These are phyloP conservation scores for Rapana venosa DNA, from an alignment of 2,888 invertebrate species.

Conservation along the genomic window DNA sequence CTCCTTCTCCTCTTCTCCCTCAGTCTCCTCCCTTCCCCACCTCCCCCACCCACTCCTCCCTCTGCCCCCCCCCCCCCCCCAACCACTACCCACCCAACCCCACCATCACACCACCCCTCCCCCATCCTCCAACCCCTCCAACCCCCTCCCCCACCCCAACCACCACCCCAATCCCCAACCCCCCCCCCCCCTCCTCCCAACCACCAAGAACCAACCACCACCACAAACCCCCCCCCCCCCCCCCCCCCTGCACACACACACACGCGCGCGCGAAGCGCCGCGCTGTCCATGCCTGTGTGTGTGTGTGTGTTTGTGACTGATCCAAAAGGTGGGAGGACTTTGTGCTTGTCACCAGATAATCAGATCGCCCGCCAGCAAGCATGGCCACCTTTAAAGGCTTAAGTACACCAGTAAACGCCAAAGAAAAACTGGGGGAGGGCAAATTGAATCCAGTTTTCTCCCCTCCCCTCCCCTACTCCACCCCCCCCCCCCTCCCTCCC, in stretches of 20 bases:
- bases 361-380: slow-evolving; percentile 41
- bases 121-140: neutral
- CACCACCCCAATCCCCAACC: too few relatives aligned
- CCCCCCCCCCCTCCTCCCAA: neutral
- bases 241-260: too few relatives aligned
- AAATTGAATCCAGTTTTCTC: slow-evolving; percentile 49
- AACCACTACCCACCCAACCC: too few relatives aligned
- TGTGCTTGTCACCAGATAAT: slow-evolving; percentile 34
- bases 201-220: neutral
- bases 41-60: too few relatives aligned
- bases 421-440: slow-evolving; percentile 45
- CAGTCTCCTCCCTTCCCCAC: too few relatives aligned
- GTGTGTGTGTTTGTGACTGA: slow-evolving; percentile 1
- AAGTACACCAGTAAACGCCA: slow-evolving; percentile 48
- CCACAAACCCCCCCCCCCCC: neutral
- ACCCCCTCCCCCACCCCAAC: too few relatives aligned
- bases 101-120: neutral
- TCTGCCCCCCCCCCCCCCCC: too few relatives aligned
- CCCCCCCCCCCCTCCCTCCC: too few relatives aligned
- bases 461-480: too few relatives aligned
- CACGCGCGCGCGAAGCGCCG: too few relatives aligned
- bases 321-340: slow-evolving; percentile 40
- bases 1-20: too few relatives aligned
- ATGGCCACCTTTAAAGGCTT: slow-evolving; percentile 47
- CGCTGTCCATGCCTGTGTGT: neutral